Base-by-base conservation (phyloP, 2,888 invertebrate genomes). In the Ctenicera cuprea region DNA sequence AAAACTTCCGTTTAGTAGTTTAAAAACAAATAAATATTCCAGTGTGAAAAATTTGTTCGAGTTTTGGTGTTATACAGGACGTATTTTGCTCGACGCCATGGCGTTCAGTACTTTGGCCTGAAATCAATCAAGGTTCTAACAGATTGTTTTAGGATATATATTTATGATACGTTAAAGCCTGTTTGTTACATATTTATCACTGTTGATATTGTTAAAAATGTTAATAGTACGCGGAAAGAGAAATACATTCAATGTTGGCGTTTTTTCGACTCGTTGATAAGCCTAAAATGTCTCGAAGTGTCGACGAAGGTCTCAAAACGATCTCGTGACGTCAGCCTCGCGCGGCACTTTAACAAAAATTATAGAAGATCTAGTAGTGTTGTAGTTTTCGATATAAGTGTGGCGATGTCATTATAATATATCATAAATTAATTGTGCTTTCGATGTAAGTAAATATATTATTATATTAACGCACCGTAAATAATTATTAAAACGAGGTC, bases 151-250 rank as follows among this genome's bases (percentile, higher is more conserved):
- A 76, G 75, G 66, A 78, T 77, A 77, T 74, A 71, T 76, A 77
- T 79, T 80, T 79, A 78, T 78, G 80, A 82, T 83, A 83, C 79
- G 85, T 85, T 85, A 85, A 82, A 82, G 84, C 83, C 83, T 84
- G 83, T 85, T 83, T 85, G 85, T 85, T 86, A 85, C 81, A 85
- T 83, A 79, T 85, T 85, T 85, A 86, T 85, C 82, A 83, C 82
- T 86, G 86, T 86, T 86, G 83, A 82, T 81, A 82, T 83, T 83
- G 82, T 84, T 85, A 80, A 83, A 57, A 83, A 82, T 83, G 83
- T 82, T 83, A 75, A 69, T 73, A 69, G 71, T 67, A 74, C 37
- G 73, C 71, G 61, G 66, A 71, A 45, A 20, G 48, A 33, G 37
- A 22, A 57, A 33, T 68, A 43, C 68, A 45, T 59, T 43, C 50